phyloP scores from a whole-genome alignment of 2,888 invertebrate species.

The Rhagium mordax region DNA sequence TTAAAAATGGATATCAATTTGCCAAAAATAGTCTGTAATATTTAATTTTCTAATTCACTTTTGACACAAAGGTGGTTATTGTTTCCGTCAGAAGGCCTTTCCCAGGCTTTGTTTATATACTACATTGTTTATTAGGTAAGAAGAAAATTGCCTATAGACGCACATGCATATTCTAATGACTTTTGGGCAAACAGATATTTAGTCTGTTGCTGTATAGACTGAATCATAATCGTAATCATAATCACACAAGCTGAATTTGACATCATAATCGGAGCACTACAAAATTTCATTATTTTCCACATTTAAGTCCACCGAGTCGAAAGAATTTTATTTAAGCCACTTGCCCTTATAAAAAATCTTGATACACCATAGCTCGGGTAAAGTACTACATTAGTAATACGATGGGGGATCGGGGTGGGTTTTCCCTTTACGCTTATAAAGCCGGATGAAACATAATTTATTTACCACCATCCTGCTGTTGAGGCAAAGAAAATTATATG shows the following conservation, averaged over 20 bases:
- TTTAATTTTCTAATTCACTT: too few relatives aligned
- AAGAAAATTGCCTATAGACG: too few relatives aligned
- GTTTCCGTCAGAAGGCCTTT: too few relatives aligned
- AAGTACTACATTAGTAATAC: constrained; percentile 1
- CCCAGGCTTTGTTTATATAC: too few relatives aligned
- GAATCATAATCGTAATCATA: too few relatives aligned
- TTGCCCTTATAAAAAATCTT: background rate
- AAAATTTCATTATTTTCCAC: background rate
- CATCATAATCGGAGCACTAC: background rate
- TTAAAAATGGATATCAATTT: constrained; percentile 18
- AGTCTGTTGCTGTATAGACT: too few relatives aligned
- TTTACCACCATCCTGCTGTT: constrained; percentile 10
- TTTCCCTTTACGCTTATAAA: background rate
- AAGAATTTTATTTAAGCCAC: background rate
- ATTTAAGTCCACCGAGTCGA: background rate
- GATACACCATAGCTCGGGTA: background rate
- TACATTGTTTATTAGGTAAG: too few relatives aligned
- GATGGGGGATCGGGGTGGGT: background rate
- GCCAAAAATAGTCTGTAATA: background rate
- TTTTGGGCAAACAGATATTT: too few relatives aligned
- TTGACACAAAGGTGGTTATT: too few relatives aligned
- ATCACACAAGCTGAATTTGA: too few relatives aligned
- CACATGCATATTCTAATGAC: too few relatives aligned
- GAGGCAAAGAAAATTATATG: constrained; percentile 20
- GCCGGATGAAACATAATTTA: constrained; percentile 13